Conservation (phyloP, 92 coral and sea anemone genomes). For the Epizoanthus stellaris region DNA sequence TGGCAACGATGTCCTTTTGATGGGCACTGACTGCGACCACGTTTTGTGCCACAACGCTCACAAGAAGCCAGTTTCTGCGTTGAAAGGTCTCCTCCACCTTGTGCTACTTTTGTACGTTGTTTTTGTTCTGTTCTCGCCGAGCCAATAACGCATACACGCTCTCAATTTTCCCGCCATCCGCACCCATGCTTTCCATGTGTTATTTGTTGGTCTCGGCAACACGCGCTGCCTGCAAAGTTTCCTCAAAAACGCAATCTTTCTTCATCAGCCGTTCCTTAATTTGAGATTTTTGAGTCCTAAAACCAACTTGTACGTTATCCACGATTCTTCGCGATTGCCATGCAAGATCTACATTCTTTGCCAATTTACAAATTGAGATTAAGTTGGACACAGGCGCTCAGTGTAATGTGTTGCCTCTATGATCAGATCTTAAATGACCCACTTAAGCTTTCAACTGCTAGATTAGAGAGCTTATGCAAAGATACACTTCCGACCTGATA, state of each 20-base stretch:
- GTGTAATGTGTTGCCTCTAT: too few species aligned
- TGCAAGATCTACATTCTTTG: background rate
- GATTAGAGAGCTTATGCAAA: too few species aligned
- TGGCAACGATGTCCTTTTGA: slow-evolving; percentile 17
- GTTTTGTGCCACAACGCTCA: slow-evolving; percentile 16
- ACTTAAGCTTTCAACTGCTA: too few species aligned
- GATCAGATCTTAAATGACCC: too few species aligned
- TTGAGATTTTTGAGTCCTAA: background rate
- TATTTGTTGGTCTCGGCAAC: slow-evolving; percentile 44
- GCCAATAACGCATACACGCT: too few species aligned
- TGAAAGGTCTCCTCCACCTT: background rate
- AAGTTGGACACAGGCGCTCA: too few species aligned
- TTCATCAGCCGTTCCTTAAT: slow-evolving; percentile 24
- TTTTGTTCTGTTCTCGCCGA: background rate
- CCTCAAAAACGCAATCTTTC: slow-evolving; percentile 29
- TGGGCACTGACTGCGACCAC: slow-evolving; percentile 11
- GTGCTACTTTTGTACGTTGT: background rate
- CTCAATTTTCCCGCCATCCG: too few species aligned
- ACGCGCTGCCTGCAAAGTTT: slow-evolving; percentile 39
- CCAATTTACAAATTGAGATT: too few species aligned
- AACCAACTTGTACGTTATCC: background rate
- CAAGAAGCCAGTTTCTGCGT: background rate
- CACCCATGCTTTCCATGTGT: too few species aligned
- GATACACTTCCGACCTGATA: too few species aligned
- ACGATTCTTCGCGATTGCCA: background rate